phyloP scores from a whole-genome alignment of 2,113 vertebrate genomes.

The Odontophorus gujanensis region DNA sequence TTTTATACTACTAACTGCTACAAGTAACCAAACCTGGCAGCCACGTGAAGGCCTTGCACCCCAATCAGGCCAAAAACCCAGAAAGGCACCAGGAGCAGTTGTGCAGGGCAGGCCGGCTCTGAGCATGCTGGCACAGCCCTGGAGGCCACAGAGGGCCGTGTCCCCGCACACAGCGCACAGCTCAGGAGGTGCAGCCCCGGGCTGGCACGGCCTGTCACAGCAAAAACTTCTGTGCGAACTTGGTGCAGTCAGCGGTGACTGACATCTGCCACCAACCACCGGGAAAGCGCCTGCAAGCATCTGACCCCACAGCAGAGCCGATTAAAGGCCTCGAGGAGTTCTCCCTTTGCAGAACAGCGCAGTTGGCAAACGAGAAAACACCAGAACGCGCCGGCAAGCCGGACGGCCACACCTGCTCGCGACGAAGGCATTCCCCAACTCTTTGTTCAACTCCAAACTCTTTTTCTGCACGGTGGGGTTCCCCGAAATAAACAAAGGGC shows the following conservation, averaged over 20 bases:
- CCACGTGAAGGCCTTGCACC: neutral
- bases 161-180: neutral
- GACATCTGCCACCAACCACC: neutral
- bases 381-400: neutral
- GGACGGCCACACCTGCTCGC: neutral
- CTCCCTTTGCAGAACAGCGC: neutral
- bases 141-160: neutral
- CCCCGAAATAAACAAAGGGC: conserved; percentile 32
- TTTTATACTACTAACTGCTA: neutral
- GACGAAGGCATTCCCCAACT: neutral
- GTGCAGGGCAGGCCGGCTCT: neutral
- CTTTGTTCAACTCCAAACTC: conserved; percentile 41
- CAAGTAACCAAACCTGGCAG: neutral
- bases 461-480: neutral
- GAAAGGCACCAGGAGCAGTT: neutral
- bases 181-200: neutral
- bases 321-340: neutral
- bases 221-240: neutral
- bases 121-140: neutral
- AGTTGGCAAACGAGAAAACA: neutral
- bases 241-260: neutral
- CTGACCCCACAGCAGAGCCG: neutral
- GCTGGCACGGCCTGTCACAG: neutral
- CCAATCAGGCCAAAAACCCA: neutral
- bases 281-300: neutral